phyloP scores from a whole-genome alignment of 2,113 vertebrate species.

The Malaclemys terrapin region DNA sequence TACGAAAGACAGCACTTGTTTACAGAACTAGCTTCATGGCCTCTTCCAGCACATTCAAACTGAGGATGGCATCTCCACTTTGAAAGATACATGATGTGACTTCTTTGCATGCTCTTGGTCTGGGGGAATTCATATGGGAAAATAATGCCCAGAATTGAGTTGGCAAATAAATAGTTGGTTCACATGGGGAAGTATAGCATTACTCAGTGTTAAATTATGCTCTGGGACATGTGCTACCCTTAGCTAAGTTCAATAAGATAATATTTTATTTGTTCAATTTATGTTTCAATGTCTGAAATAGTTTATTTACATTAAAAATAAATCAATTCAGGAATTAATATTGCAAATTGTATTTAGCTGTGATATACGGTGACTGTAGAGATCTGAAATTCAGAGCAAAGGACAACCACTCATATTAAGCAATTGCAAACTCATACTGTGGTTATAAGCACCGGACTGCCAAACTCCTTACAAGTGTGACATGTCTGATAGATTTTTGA shows the following conservation, averaged over 20 bases:
- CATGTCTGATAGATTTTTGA: background rate
- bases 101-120: background rate
- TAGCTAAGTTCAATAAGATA: background rate
- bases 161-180: background rate
- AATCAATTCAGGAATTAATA: background rate
- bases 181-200: background rate
- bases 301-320: background rate
- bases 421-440: background rate
- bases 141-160: background rate
- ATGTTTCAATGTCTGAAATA: background rate
- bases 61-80: background rate
- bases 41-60: background rate
- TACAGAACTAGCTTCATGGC: background rate
- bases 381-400: slow-evolving; percentile 8
- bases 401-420: background rate
- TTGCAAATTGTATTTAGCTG: background rate
- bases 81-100: background rate
- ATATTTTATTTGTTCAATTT: background rate
- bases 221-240: background rate
- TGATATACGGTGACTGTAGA: slow-evolving; percentile 6
- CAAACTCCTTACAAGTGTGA: background rate
- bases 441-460: background rate
- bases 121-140: background rate
- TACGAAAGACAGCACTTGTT: background rate
- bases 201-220: background rate